phyloP scores from a whole-genome alignment of 1,140 invertebrate genomes.

The Macrosteles quadrilineatus region DNA sequence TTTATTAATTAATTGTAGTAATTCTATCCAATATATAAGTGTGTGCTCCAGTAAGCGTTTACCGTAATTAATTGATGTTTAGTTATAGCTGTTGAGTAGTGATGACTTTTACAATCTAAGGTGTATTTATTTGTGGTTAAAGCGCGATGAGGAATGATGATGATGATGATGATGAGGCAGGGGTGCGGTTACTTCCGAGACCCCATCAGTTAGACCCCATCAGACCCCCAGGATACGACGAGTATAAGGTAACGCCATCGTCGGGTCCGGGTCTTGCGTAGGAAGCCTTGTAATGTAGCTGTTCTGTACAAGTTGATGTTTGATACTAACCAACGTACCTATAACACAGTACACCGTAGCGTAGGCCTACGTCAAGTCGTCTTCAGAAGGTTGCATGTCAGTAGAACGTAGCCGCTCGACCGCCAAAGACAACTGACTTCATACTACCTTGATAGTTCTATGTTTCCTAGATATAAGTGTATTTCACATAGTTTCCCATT shows the following conservation, averaged over 20 bases:
- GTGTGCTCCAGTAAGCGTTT: constrained; percentile 4
- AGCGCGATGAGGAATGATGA: constrained; percentile 5
- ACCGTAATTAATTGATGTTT: background rate
- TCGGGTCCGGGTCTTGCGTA: constrained; percentile 19
- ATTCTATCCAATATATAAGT: too few species aligned
- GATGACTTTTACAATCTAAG: background rate
- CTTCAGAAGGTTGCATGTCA: background rate
- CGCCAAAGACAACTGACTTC: background rate
- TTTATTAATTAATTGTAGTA: too few species aligned
- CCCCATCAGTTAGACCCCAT: background rate
- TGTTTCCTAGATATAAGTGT: too few species aligned
- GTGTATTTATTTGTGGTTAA: constrained; percentile 19
- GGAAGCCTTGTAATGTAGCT: constrained; percentile 13
- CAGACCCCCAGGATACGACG: background rate
- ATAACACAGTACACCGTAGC: constrained; percentile 16
- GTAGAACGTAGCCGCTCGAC: constrained; percentile 2
- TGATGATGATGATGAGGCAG: background rate
- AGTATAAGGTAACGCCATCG: constrained; percentile 8
- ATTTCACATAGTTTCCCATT: too few species aligned
- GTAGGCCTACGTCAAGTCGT: constrained; percentile 4
- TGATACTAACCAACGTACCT: constrained; percentile 19
- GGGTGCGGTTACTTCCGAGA: background rate
- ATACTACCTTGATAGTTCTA: too few species aligned
- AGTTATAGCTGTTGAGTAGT: background rate
- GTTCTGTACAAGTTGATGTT: constrained; percentile 11